Conservation (phyloP, 2,113 vertebrate genomes). For the Daphoenositta chrysoptera region DNA sequence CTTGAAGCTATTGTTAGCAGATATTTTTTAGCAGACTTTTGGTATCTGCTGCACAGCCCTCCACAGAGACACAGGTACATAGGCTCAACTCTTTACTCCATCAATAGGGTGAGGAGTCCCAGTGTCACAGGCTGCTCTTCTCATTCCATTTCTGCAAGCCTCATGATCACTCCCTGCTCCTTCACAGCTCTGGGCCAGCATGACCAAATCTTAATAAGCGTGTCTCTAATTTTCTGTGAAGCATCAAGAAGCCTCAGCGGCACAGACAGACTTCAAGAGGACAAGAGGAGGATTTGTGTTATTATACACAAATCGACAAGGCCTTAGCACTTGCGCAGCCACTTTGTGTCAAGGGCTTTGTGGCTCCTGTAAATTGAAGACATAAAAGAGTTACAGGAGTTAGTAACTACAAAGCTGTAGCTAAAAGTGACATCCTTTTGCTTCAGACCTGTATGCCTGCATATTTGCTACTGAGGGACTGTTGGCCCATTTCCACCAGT, state of each 20-base stretch:
- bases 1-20: not conserved
- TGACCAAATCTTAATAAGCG: not conserved
- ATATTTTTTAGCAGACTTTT: not conserved
- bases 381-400: not conserved
- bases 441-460: not conserved
- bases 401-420: not conserved
- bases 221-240: not conserved
- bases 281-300: too few species aligned
- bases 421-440: not conserved
- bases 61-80: not conserved
- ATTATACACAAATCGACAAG: not conserved
- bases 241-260: not conserved
- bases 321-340: not conserved
- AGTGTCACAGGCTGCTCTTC: not conserved
- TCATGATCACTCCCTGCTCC: not conserved
- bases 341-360: not conserved
- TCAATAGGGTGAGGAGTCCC: not conserved
- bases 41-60: not conserved
- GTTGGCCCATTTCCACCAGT: not conserved
- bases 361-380: not conserved
- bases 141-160: not conserved
- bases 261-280: not conserved
- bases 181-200: not conserved
- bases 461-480: not conserved
- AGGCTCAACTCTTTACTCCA: not conserved